Percentiles rank a stretch among this genome's conserved stretches.
phyloP scores from a whole-genome alignment of 1,140 invertebrate genomes.

The Trichomalopsis sarcophagae region DNA sequence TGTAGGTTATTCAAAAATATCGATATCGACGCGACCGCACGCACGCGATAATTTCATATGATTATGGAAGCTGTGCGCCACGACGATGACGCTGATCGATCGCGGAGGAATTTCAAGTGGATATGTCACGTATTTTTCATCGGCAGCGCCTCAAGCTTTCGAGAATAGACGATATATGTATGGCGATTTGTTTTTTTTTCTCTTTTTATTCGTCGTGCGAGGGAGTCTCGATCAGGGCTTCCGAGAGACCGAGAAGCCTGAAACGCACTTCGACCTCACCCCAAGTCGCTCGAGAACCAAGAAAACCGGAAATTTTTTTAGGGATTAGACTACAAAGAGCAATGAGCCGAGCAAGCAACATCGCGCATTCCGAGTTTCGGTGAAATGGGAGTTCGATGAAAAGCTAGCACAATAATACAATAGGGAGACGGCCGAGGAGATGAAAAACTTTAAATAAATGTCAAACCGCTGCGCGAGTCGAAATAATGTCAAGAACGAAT shows the following conservation, averaged over 20 bases:
- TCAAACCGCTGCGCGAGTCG: not conserved
- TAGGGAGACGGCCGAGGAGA: not conserved
- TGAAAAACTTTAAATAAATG: constrained; percentile 8
- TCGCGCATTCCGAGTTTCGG: too few species aligned
- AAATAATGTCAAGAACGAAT: constrained; percentile 16
- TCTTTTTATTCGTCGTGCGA: too few species aligned
- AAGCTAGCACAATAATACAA: not conserved
- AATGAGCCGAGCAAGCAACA: too few species aligned
- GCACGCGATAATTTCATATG: not conserved
- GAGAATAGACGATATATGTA: not conserved
- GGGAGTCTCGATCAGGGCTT: too few species aligned
- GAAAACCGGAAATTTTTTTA: too few species aligned
- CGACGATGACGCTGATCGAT: not conserved
- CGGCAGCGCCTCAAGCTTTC: not conserved
- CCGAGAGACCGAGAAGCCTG: too few species aligned
- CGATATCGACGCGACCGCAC: not conserved
- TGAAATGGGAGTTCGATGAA: not conserved
- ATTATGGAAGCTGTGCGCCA: not conserved
- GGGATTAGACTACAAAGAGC: too few species aligned
- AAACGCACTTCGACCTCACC: too few species aligned
- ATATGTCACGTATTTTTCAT: too few species aligned
- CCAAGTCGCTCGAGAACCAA: too few species aligned
- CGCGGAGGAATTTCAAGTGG: not conserved
- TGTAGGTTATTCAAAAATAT: constrained; percentile 54
- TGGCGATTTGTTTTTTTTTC: not conserved